Conservation (phyloP, 2,113 vertebrate species). For the Rattus norvegicus region DNA sequence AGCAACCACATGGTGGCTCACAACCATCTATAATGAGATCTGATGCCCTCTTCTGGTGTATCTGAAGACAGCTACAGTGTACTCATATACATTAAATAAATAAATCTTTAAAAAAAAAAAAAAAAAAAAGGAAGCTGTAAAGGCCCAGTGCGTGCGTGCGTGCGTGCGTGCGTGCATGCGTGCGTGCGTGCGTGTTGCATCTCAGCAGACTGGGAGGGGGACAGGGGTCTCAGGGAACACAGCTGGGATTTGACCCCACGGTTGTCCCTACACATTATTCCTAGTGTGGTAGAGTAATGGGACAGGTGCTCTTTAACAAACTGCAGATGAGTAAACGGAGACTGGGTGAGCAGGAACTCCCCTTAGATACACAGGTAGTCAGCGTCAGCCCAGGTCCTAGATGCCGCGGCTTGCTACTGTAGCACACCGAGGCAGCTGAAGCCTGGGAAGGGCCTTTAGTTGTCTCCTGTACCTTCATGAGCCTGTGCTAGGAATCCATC, state of each 20-base stretch:
- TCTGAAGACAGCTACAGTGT: no score
- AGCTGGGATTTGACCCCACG: neutral
- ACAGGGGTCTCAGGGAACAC: neutral
- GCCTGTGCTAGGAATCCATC: neutral
- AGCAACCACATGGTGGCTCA: no score
- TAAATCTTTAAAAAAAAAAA: no score
- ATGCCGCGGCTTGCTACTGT: neutral
- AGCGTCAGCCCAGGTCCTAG: neutral
- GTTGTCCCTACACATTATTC: neutral
- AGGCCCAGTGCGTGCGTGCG: neutral
- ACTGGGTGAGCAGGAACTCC: no score
- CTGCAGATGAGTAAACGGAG: neutral
- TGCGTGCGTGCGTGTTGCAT: no score
- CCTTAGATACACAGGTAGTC: neutral
- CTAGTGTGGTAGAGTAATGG: accelerated
- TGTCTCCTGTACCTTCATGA: accelerated
- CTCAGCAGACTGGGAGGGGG: neutral
- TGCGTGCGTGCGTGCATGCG: neutral
- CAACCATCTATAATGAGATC: no score
- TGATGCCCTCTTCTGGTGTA: no score
- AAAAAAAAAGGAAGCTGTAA: no score
- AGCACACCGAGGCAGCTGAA: neutral
- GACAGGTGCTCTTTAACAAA: accelerated
- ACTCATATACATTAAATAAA: no score
- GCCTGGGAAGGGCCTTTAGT: neutral